Evolutionary conservation across 2,888 invertebrate genomes (phyloP).

Genomic region (Diarsia brunnea): DNA sequence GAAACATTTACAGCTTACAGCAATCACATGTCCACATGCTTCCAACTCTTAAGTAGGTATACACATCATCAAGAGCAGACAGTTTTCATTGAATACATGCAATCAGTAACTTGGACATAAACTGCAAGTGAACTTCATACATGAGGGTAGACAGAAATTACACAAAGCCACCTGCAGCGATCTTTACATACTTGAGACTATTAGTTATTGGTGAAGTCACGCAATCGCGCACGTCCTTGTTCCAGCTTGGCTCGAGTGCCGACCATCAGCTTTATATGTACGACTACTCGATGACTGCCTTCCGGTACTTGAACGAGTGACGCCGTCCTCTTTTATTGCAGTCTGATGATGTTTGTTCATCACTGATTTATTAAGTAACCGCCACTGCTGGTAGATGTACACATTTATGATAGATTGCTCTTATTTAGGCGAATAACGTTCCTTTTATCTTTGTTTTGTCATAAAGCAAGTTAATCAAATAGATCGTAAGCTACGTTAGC

Average conservation of each 20-base stretch:
- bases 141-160: neutral
- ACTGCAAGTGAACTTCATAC: neutral
- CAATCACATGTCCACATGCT: no score
- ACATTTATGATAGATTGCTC: constrained; percentile 11
- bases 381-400: neutral
- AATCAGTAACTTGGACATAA: no score
- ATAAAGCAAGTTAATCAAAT: neutral
- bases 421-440: constrained; percentile 12
- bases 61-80: neutral
- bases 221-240: neutral
- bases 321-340: neutral
- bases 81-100: neutral
- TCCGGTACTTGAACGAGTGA: neutral
- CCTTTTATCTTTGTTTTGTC: constrained; percentile 13
- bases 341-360: constrained; percentile 1
- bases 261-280: neutral
- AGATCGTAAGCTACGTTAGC: neutral
- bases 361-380: constrained; percentile 21
- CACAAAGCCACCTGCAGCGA: neutral
- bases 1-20: neutral
- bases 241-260: neutral
- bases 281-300: neutral
- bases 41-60: neutral
- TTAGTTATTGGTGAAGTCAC: neutral
- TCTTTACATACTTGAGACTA: neutral